phyloP scores from a whole-genome alignment of 2,797 vertebrate genomes.

The Gymnodraco acuticeps region DNA sequence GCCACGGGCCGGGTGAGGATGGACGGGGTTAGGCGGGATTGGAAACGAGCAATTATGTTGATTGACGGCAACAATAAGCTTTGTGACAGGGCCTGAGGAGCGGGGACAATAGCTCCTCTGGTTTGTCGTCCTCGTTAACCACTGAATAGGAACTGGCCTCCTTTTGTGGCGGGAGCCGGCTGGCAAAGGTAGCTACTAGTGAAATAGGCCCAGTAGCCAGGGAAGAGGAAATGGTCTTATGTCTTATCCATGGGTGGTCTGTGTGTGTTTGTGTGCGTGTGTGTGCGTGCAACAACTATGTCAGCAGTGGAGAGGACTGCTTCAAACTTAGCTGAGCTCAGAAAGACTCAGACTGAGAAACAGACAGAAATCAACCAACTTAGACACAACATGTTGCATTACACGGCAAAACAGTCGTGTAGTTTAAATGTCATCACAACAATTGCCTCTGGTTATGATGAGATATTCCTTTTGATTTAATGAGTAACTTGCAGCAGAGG shows the following conservation, averaged over 20 bases:
- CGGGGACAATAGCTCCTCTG: conserved; percentile 66
- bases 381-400: conserved; percentile 5
- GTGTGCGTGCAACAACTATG: conserved; percentile 38
- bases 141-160: conserved; percentile 73
- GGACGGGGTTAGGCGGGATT: conserved; percentile 49
- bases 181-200: conserved; percentile 60
- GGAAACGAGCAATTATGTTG: conserved; percentile 68
- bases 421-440: conserved; percentile 16
- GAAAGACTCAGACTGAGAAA: conserved; percentile 31
- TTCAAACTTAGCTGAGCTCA: conserved; percentile 43
- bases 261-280: conserved; percentile 31
- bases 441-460: not conserved
- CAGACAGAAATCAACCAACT: conserved; percentile 15
- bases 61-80: conserved; percentile 73
- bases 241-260: conserved; percentile 81
- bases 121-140: conserved; percentile 73
- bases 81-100: conserved; percentile 67
- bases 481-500: conserved; percentile 1
- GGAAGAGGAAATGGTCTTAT: conserved; percentile 59
- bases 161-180: conserved; percentile 67
- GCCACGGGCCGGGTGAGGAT: conserved; percentile 48
- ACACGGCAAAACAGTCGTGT: not conserved
- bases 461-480: not conserved
- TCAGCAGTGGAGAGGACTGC: conserved; percentile 32
- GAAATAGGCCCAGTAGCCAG: conserved; percentile 49